Conservation (phyloP, 2,113 vertebrate genomes). For the Megaceryle maxima region DNA sequence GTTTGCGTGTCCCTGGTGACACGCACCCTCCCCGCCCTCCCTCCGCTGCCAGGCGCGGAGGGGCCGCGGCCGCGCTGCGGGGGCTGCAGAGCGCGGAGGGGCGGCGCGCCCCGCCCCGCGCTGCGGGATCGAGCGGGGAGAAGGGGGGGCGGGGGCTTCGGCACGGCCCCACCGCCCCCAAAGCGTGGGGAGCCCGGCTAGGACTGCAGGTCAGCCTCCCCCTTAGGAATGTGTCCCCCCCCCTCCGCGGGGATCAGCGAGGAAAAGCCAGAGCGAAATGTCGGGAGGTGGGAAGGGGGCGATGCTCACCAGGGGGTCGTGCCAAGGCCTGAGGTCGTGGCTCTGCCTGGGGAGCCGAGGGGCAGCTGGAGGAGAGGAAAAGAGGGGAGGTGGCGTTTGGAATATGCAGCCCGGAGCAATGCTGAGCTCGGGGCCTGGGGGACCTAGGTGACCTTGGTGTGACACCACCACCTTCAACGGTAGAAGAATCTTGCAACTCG, state of each 20-base stretch:
- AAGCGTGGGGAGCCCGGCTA: too few species aligned
- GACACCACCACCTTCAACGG: accelerated
- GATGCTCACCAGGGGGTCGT: not conserved
- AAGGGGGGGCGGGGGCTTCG: not conserved
- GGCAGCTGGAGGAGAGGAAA: not conserved
- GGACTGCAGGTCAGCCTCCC: not conserved
- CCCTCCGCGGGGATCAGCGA: not conserved
- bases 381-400: not conserved
- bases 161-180: not conserved
- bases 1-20: constrained; percentile 79
- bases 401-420: not conserved
- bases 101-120: not conserved
- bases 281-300: not conserved
- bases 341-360: not conserved
- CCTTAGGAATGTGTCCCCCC: not conserved
- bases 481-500: not conserved
- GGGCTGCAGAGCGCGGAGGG: not conserved
- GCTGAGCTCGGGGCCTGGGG: not conserved
- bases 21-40: constrained; percentile 68
- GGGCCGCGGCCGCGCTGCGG: not conserved
- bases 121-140: not conserved
- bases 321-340: not conserved
- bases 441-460: not conserved
- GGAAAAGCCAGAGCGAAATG: not conserved
- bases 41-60: not conserved